Base-by-base conservation (phyloP, 1,140 invertebrate genomes). In the Sinella curviseta region DNA sequence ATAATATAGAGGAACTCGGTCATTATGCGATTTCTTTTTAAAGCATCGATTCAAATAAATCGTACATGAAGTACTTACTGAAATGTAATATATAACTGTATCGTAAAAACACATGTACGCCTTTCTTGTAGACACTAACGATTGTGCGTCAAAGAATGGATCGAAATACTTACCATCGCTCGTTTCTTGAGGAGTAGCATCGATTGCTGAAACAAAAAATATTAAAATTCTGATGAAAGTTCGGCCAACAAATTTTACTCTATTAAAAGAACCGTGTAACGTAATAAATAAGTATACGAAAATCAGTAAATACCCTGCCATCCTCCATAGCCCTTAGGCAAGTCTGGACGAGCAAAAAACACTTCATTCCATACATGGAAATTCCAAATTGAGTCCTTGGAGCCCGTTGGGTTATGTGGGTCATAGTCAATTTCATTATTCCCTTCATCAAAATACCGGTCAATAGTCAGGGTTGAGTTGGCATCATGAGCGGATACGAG, bases 351-450 rank as follows among this genome's bases (percentile, higher is more conserved):
- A 36, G 89, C 88, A 90, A 94, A 93, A 93, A 93, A 94, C 70
- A 93, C 92, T 79, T 95, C 94, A 84, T 93, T 94, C 94, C 94
- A 95, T 0, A 93, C 92, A 85, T 95, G 94, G 88, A 94, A 95
- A 87, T 94, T 94, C 94, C 92, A 92, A 84, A 92, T 90, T 74
- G 90, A 91, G 83, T 91, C 90, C 74, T 88, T 88, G n/a, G 85
- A 88, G n/a, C 79, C 82, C 1, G 83, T 80, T 17, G 87, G 86
- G 83, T 90, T 90, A 78, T 88, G 88, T 2, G 90, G 90, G 83
- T 90, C 90, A 74, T 85, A 87, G 55, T 88, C 86, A 33, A 92
- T 84, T 82, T 90, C 89, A 74, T 92, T 89, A 85, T 90, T 90
- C 8, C 88, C 88, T 87, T 86, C 90, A 89, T 86, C 88, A 85